Evolutionary conservation across 2,797 vertebrate genomes (phyloP).

Genomic region (Xenops minutus): DNA sequence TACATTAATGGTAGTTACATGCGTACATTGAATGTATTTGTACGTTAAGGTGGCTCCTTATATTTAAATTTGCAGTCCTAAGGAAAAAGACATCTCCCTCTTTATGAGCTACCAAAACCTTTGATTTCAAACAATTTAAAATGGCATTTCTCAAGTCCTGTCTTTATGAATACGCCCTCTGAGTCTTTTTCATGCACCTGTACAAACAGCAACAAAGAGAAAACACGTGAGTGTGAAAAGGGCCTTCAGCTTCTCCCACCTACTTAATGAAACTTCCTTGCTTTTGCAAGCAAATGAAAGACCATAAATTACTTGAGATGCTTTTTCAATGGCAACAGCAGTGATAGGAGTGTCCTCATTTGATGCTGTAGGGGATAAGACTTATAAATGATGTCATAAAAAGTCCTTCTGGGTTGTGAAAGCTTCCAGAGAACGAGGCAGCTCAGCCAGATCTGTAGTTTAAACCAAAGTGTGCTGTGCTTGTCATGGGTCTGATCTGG

Average conservation of each 20-base stretch:
- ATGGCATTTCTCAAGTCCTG: constrained; percentile 49
- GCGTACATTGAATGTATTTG: neutral
- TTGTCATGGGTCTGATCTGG: neutral
- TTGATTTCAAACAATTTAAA: constrained; percentile 57
- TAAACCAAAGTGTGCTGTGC: neutral
- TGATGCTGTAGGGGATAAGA: constrained; percentile 30
- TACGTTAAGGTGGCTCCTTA: neutral
- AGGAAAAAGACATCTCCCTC: constrained; percentile 1
- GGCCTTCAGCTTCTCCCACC: constrained; percentile 57
- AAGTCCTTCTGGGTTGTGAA: constrained; percentile 22
- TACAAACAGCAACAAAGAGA: constrained; percentile 72
- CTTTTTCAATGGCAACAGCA: constrained; percentile 23
- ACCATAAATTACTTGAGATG: constrained; percentile 57
- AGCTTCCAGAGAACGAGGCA: neutral
- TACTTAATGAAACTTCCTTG: constrained; percentile 65
- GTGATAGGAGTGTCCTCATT: constrained; percentile 45
- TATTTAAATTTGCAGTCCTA: constrained; percentile 25
- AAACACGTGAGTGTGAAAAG: constrained; percentile 60
- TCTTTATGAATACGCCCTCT: constrained; percentile 43
- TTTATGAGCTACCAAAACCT: constrained; percentile 52
- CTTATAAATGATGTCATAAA: constrained; percentile 62
- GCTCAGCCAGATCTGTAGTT: constrained; percentile 21
- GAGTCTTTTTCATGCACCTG: constrained; percentile 65
- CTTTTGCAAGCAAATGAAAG: constrained; percentile 69
- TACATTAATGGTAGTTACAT: neutral